Evolutionary conservation across 2,888 invertebrate genomes (phyloP), one percentile per base, ranked within the genome.

Genomic region (Carcina quercana): DNA sequence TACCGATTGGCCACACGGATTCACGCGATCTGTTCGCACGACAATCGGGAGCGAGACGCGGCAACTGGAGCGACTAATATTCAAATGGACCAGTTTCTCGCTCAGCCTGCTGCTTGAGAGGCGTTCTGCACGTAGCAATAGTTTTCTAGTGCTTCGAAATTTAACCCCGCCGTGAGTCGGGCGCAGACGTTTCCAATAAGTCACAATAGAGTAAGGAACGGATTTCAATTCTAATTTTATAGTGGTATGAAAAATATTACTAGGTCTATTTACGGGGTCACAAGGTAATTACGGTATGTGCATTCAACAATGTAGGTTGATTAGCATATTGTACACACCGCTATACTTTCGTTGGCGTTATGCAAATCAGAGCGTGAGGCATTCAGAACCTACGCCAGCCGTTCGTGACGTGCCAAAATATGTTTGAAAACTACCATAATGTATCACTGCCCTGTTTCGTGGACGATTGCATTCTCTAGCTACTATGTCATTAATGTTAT

Each of bases 31-130:
- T 64, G 62, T 80, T 80, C 79, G 70, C 82, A 80, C 76, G 76
- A 64, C 59, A 65, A 78, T 82, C 73, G 69, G 70, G 70, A 74
- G 63, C 80, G 71, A 58, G 64, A 72, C 70, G 60, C 44, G 47
- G 45, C 59, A 79, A 80, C 66, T 82, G 53, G 82, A 80, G 73
- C 82, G 79, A 50, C 58, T 72, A 73, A 78, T 75, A 70, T 68
- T 67, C 53, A 59, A 70, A 68, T 68, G 63, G 54, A 68, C 70
- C 62, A 59, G 67, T 69, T 75, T 62, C 58, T 35, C 49, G 50
- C 52, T 53, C 48, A 47, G 51, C 48, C 49, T 59, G 47, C 46
- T 47, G 44, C 17, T 11, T 36, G 41, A 33, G 41, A 13, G 45
- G 48, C 45, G 59, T 63, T 63, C 48, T 58, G 60, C 59, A 60